Evolutionary conservation across 2,113 vertebrate genomes (phyloP), one percentile per base, ranked within the genome.

Genomic region (Parotia lawesii): DNA sequence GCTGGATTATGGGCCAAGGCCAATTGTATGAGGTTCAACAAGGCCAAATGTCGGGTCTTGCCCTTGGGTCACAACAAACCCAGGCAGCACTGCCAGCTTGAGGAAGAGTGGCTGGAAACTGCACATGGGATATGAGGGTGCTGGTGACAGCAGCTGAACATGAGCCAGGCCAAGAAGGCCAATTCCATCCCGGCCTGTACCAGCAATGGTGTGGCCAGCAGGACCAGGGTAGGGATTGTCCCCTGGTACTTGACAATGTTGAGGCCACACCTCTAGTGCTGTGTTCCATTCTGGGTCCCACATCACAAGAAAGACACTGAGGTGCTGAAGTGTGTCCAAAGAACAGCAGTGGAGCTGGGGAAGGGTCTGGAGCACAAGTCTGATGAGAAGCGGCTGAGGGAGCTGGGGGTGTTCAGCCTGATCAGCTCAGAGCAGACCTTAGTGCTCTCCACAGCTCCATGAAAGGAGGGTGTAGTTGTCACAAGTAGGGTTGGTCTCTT

Each of bases 171-270:
- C 69, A 60, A 53, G 61, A 5, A 21, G 45, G 69, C 33, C 16
- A 21, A 2, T 15, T 21, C 3, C 38, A 67, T 22, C 37, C 33
- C 45, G 60, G 51, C 10, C 8, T 73, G 28, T 14, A 15, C 5
- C 38, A 38, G 37, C 5, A 73, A 8, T 6, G 2, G 28, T 12
- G 38, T 31, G 69, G 12, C 38, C 70, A 35, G 70, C 53, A 67
- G 61, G n/a, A 40, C 0, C 7, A 38, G 44, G 27, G 27, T 19
- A n/a, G 53, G 6, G 45, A 67, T 17, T 67, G 11, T 47, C 6
- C 23, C 28, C 2, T 24, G 29, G n/a, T 53, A 2, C 45, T 12
- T 1, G 2, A 2, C 28, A 45, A 1, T 15, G 11, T 0, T 53
- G 62, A 38, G 72, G 11, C 9, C 10, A 5, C 15, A 11, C 10